These are phyloP conservation scores for Calephelis nemesis DNA, from an alignment of 1,140 invertebrate species.

Conservation along the genomic window DNA sequence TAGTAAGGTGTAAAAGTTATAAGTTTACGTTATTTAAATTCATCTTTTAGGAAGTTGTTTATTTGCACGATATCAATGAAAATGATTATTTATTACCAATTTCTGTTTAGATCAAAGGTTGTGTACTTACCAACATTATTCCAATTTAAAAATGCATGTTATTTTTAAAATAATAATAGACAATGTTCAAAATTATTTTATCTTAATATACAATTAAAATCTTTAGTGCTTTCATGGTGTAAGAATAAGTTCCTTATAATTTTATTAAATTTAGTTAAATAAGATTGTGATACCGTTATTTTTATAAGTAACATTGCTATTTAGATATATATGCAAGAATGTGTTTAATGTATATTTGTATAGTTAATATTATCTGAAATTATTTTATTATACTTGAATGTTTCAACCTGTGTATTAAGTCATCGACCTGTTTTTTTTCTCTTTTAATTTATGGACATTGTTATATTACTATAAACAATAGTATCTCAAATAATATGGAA, in stretches of 20 bases:
- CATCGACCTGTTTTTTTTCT: slow-evolving; percentile 37
- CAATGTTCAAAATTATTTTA: slow-evolving; percentile 25
- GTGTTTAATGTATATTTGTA: slow-evolving; percentile 61
- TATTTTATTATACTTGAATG: slow-evolving; percentile 34
- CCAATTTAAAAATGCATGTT: slow-evolving; percentile 16
- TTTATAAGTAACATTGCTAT: slow-evolving; percentile 63
- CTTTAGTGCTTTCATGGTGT: slow-evolving; percentile 59
- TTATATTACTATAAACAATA: slow-evolving; percentile 22
- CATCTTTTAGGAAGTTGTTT: slow-evolving; percentile 20
- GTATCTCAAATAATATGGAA: slow-evolving; percentile 29
- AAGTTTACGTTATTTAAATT: slow-evolving; percentile 23
- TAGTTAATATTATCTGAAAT: slow-evolving; percentile 57
- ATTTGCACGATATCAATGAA: slow-evolving; percentile 12
- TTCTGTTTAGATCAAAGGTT: slow-evolving; percentile 52
- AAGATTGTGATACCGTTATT: slow-evolving; percentile 77
- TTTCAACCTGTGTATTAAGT: slow-evolving; percentile 39
- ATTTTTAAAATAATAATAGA: slow-evolving; percentile 21
- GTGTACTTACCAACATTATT: slow-evolving; percentile 55
- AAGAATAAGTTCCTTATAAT: slow-evolving; percentile 73
- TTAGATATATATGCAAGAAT: slow-evolving; percentile 51
- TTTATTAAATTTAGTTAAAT: slow-evolving; percentile 62
- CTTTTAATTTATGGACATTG: slow-evolving; percentile 43
- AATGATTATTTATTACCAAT: slow-evolving; percentile 17
- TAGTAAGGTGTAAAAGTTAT: slow-evolving; percentile 18
- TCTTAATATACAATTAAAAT: slow-evolving; percentile 17